These are phyloP conservation scores for Hydrotaea cyrtoneurina DNA, from an alignment of 2,888 invertebrate species.

Conservation along the genomic window DNA sequence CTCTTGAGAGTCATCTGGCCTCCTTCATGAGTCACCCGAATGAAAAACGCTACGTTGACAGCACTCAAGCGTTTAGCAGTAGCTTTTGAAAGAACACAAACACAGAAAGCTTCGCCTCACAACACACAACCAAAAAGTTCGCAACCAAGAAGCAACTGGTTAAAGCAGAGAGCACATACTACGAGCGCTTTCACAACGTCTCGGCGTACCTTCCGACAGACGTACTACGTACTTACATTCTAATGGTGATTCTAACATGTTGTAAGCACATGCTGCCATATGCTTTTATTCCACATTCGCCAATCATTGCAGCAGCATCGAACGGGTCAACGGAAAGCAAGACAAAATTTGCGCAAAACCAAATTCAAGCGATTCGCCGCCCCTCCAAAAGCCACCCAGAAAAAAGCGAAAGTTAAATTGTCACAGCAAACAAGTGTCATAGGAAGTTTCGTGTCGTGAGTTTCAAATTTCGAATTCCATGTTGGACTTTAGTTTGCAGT, in stretches of 20 bases:
- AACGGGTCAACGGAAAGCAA: slow-evolving; percentile 39
- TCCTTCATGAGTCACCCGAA: too few species aligned
- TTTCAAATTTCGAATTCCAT: too few species aligned
- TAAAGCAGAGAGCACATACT: slow-evolving; percentile 35
- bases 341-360: not conserved
- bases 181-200: not conserved
- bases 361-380: not conserved
- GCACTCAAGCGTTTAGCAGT: not conserved
- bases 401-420: slow-evolving; percentile 3
- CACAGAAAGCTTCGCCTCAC: not conserved
- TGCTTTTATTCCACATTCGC: slow-evolving; percentile 68
- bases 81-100: not conserved
- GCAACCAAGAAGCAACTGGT: slow-evolving; percentile 54
- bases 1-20: too few species aligned
- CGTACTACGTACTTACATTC: slow-evolving; percentile 26
- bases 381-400: too few species aligned
- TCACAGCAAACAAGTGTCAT: slow-evolving; percentile 38
- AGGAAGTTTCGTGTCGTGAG: not conserved
- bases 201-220: not conserved
- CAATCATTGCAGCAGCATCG: slow-evolving; percentile 66
- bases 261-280: slow-evolving; percentile 60
- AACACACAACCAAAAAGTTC: not conserved
- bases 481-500: too few species aligned
- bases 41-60: not conserved
- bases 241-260: slow-evolving; percentile 67